These are phyloP conservation scores for Pristionchus japonicus DNA, from an alignment of 2,888 invertebrate species.

Conservation along the genomic window DNA sequence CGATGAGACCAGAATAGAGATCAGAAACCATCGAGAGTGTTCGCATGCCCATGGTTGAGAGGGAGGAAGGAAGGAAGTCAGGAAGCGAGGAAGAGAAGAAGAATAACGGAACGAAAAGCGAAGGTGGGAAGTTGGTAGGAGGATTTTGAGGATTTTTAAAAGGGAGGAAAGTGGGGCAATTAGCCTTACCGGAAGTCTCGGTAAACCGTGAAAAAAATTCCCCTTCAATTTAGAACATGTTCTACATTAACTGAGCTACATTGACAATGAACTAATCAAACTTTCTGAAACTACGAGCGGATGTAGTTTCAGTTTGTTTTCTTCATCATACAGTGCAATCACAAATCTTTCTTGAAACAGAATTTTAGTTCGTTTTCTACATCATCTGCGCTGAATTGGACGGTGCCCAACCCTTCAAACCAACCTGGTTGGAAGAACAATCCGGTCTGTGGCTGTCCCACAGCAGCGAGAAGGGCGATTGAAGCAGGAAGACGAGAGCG, in stretches of 20 bases:
- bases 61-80: no score
- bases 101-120: background rate
- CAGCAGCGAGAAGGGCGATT: constrained; percentile 44
- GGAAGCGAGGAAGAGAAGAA: background rate
- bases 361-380: no score
- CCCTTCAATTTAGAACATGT: no score
- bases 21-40: constrained; percentile 26
- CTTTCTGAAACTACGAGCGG: no score
- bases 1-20: background rate
- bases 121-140: background rate
- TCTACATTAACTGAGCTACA: no score
- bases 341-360: no score
- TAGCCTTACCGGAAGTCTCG: background rate
- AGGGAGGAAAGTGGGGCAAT: background rate
- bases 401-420: no score
- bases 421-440: constrained; percentile 27
- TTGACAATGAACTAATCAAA: no score
- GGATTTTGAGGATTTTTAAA: background rate
- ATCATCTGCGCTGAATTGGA: no score
- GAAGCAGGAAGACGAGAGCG: constrained; percentile 44
- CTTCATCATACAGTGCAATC: no score
- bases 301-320: no score
- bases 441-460: constrained; percentile 37
- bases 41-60: constrained; percentile 7
- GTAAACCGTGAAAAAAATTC: no score